Percentiles rank a stretch among this genome's conserved stretches.
Conservation (phyloP, 1,140 invertebrate species). For the Maconellicoccus hirsutus region DNA sequence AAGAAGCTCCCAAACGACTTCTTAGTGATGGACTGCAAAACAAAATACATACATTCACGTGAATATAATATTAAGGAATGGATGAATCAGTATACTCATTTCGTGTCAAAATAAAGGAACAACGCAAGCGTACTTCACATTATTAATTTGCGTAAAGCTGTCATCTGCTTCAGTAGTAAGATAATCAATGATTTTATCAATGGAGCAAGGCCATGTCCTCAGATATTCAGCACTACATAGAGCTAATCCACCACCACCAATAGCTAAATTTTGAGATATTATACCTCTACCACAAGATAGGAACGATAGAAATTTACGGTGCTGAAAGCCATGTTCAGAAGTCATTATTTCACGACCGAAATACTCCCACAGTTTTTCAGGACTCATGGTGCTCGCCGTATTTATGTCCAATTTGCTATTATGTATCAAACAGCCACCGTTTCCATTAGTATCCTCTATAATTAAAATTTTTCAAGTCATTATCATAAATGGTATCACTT, state of each 20-base stretch:
- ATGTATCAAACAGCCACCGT: conserved; percentile 50
- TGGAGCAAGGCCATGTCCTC: conserved; percentile 70
- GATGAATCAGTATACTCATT: no score
- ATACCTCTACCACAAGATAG: conserved; percentile 50
- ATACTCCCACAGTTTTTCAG: conserved; percentile 70
- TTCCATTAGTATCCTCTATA: conserved; percentile 31
- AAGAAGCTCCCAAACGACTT: conserved; percentile 78
- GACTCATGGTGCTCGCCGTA: conserved; percentile 56
- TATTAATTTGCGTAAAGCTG: not conserved
- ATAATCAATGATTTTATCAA: conserved; percentile 48
- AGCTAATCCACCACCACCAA: conserved; percentile 81
- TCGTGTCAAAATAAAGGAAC: not conserved
- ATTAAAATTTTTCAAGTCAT: no score
- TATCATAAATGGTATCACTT: no score
- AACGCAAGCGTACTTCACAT: not conserved
- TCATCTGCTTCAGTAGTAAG: not conserved
- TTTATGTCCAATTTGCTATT: conserved; percentile 55
- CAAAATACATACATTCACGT: no score
- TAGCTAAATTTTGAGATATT: conserved; percentile 51
- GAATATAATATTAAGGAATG: not conserved
- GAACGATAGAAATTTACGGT: conserved; percentile 77
- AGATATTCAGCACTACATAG: conserved; percentile 81
- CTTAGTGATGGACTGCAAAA: conserved; percentile 60
- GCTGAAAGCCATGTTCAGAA: conserved; percentile 46
- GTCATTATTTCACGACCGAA: conserved; percentile 67